A percentile compares a stretch with the other conserved stretches of the same genome.
Evolutionary conservation across 2,797 vertebrate genomes (phyloP).

Genomic region (Naso thynnoides): DNA sequence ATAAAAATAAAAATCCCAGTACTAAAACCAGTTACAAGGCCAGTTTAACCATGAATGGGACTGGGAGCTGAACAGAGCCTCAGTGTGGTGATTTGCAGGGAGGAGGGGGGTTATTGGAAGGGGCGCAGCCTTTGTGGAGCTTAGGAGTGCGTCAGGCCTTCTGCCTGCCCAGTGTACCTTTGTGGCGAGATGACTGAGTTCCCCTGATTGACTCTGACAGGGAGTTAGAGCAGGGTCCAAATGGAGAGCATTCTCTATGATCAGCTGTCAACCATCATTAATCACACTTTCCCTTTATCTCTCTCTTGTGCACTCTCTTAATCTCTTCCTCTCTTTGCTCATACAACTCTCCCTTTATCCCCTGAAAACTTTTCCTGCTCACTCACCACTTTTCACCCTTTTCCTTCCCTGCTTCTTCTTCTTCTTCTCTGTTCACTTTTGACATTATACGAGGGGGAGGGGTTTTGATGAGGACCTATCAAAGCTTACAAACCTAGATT

Average conservation of each 20-base stretch:
- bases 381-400: conserved; percentile 22
- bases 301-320: conserved; percentile 65
- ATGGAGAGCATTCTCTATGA: conserved; percentile 86
- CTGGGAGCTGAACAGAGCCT: conserved; percentile 52
- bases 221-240: conserved; percentile 81
- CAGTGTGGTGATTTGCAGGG: conserved; percentile 43
- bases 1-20: conserved; percentile 21
- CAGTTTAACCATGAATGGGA: conserved; percentile 55
- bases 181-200: conserved; percentile 81
- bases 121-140: conserved; percentile 75
- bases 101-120: conserved; percentile 70
- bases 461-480: conserved; percentile 67
- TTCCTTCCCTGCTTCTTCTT: conserved; percentile 42
- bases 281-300: conserved; percentile 78
- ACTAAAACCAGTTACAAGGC: conserved; percentile 40
- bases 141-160: conserved; percentile 73
- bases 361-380: conserved; percentile 51
- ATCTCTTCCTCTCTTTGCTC: conserved; percentile 72
- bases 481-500: conserved; percentile 68
- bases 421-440: conserved; percentile 55
- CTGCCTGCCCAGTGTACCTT: conserved; percentile 78
- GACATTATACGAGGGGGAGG: conserved; percentile 53
- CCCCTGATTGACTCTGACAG: conserved; percentile 86
- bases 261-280: conserved; percentile 86
- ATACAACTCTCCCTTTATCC: conserved; percentile 55